Base-by-base conservation (phyloP, 2,113 vertebrate genomes). In the Mixornis gularis region DNA sequence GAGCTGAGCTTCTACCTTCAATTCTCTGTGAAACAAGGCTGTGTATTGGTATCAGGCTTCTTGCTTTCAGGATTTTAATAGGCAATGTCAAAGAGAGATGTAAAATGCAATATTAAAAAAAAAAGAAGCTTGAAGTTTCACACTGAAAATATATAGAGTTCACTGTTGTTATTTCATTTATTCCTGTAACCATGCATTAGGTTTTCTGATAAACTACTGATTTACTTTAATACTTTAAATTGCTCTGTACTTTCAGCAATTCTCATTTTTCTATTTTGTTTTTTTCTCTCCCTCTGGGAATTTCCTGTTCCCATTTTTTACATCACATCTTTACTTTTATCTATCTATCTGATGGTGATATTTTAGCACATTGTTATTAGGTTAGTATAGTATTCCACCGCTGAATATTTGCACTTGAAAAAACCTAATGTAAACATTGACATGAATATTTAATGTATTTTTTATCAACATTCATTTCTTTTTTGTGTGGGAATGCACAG, bases 281-380 rank as follows among this genome's bases (percentile, higher is more conserved):
- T 58, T n/a, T 10, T 2, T 9, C 10, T 1, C 2, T 12, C 9
- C 1, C 16, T 32, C n/a, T 22, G 13, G 5, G 29, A 64, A 69
- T 80, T 77, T 62, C 8, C 34, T 74, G 9, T 58, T 91, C 21
- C 17, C 1, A 27, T 38, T 68, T 69, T 56, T 73, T 30, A 59
- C 1, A 48, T 6, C 6, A 27, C 6, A 29, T 48, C 4, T 66
- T 89, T 85, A 56, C 10, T 66, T 79, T 34, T 64, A 29, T 89
- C 74, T 76, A 52, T 63, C 40, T 18, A 10, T 4, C n/a, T 48
- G 21, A 48, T 36, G 3, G 13, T 38, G 3, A 83, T 72, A 62
- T 65, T 51, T 63, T 34, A 29, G 30, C 24, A 63, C 34, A 43
- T 29, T 22, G 8, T 52, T 63, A 22, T 29, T 62, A n/a, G 14